Evolutionary conservation across 2,888 invertebrate genomes (phyloP), one percentile per base, ranked within the genome.

Genomic region (Netelia virgata): DNA sequence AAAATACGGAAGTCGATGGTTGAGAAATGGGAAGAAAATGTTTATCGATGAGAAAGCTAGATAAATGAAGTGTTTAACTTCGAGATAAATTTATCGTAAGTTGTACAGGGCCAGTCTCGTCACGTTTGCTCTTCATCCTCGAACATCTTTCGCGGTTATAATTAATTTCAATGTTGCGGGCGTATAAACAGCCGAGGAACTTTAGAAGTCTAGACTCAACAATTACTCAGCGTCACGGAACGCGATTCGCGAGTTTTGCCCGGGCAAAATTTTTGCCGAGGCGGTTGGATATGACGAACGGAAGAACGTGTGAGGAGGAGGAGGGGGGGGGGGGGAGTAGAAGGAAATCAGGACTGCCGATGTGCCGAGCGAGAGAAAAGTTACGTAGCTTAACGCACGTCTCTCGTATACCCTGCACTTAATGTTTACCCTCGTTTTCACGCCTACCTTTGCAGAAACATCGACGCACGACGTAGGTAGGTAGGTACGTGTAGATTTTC

Each of bases 351-450:
- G 47, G 69, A 43, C 23, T 36, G 66, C 43, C 16, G 68, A 73
- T 68, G 6, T 43, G 16, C 14, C 47, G 53, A 73, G 64, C 50
- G 73, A 76, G 75, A 70, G 70, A 69, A 76, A 43, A 73, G 68
- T 55, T 55, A 64, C 61, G 75, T 53, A 28, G 41, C 50, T 28
- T 43, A 23, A 68, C 59, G 64, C 57, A 69, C 18, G 61, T 63
- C 76, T 76, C 76, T 50, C 66, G 63, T n/a, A 68, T 50, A 79
- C 53, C 76, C 72, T 68, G 68, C 61, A 83, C 82, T 79, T 73
- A 75, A 84, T 86, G 75, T 86, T 86, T 86, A 83, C 75, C 73
- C 78, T 70, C 75, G 81, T 82, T 82, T 82, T 84, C 84, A 84
- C 84, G 86, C 78, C 84, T 78, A 86, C 82, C 76, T 74, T 53